phyloP scores from a whole-genome alignment of 2,888 invertebrate genomes.

The Maniola hyperantus region DNA sequence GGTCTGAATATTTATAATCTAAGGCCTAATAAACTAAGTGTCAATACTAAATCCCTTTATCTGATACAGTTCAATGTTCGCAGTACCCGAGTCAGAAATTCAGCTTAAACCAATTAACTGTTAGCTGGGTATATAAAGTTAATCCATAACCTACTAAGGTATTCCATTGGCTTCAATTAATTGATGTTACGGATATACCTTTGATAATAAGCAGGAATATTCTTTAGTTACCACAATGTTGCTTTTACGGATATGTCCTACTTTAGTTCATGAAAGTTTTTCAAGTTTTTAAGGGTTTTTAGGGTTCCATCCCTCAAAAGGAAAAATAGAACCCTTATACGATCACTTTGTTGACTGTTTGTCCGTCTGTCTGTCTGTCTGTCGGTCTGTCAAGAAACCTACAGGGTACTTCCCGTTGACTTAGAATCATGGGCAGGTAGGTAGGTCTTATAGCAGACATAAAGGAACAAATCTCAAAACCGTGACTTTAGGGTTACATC shows the following conservation, averaged over 20 bases:
- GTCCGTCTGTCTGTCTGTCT: too few relatives aligned
- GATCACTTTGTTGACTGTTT: too few relatives aligned
- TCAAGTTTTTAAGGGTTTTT: background rate
- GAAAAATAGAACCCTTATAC: too few relatives aligned
- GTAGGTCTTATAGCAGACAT: too few relatives aligned
- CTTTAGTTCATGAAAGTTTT: too few relatives aligned
- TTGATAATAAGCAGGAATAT: constrained; percentile 3
- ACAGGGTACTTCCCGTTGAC: too few relatives aligned
- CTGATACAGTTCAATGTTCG: constrained; percentile 1
- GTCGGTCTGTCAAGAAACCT: too few relatives aligned
- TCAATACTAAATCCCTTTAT: constrained; percentile 4
- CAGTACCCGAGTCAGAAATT: constrained; percentile 11
- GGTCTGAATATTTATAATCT: background rate
- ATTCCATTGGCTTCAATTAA: constrained; percentile 25
- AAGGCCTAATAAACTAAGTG: background rate
- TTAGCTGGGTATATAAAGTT: constrained; percentile 11
- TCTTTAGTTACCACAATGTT: background rate
- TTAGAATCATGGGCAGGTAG: too few relatives aligned
- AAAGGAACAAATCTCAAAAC: too few relatives aligned
- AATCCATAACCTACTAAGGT: constrained; percentile 26
- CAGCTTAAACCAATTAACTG: constrained; percentile 24
- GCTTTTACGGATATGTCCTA: background rate
- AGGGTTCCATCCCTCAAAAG: too few relatives aligned
- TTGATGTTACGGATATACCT: constrained; percentile 6
- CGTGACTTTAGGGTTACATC: too few relatives aligned